Evolutionary conservation across 2,797 vertebrate genomes (phyloP).

Genomic region (Tinamus major): DNA sequence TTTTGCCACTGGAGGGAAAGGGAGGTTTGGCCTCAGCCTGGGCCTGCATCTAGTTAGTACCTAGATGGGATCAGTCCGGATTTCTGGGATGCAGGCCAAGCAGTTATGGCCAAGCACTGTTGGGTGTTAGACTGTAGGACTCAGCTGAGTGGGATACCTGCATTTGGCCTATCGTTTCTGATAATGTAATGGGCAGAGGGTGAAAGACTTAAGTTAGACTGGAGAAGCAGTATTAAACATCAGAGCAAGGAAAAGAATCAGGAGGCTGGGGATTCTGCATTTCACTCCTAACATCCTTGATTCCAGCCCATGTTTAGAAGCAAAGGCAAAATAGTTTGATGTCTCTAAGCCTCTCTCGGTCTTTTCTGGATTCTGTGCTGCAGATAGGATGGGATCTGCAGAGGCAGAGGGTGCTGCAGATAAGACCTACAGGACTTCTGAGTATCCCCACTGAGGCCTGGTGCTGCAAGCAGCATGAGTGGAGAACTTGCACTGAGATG

Average conservation of each 20-base stretch:
- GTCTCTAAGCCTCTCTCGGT: not conserved
- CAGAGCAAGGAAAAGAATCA: not conserved
- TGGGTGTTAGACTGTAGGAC: not conserved
- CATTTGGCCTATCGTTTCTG: not conserved
- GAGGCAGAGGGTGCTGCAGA: conserved; percentile 19
- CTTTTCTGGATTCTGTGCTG: not conserved
- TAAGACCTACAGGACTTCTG: not conserved
- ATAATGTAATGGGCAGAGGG: not conserved
- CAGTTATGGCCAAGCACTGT: not conserved
- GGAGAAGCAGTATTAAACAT: not conserved
- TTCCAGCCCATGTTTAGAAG: conserved; percentile 1
- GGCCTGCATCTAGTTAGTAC: not conserved
- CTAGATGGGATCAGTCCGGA: not conserved
- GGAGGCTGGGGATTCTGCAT: not conserved
- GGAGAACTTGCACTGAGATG: conserved; percentile 10
- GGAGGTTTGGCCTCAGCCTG: not conserved
- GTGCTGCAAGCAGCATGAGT: conserved; percentile 3
- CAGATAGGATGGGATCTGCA: not conserved
- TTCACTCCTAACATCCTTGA: not conserved
- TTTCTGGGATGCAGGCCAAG: not conserved
- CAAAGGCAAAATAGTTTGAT: not conserved
- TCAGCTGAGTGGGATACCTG: not conserved
- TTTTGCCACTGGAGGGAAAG: not conserved
- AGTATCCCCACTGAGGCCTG: not conserved
- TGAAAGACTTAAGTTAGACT: not conserved